These are phyloP conservation scores for Diadema setosum DNA, from an alignment of 35 echinoderm and acorn worm genomes.

Conservation along the genomic window DNA sequence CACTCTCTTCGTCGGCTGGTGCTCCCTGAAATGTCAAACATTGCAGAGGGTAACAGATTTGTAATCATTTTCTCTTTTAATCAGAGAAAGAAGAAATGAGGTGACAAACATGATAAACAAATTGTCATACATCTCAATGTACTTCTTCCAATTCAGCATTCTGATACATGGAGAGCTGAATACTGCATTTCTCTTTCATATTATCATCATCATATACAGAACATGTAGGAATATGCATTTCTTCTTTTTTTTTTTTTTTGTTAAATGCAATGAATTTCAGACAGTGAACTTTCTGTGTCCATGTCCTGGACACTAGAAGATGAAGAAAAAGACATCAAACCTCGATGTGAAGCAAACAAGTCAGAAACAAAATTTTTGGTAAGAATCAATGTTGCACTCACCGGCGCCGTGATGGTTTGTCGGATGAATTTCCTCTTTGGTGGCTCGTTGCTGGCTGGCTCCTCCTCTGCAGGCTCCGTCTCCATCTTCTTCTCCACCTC, in stretches of 20 bases:
- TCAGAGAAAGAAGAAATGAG: no score
- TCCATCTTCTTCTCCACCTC: background rate
- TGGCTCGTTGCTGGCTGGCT: background rate
- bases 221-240: background rate
- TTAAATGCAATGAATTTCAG: background rate
- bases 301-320: background rate
- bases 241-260: background rate
- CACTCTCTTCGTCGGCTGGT: background rate
- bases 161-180: no score
- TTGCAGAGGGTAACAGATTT: no score
- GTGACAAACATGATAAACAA: no score
- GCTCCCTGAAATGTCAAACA: no score
- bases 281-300: background rate
- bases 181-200: no score
- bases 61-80: no score
- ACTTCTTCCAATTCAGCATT: no score
- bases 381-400: background rate
- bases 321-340: background rate
- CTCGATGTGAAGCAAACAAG: background rate
- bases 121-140: no score
- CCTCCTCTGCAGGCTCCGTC: constrained; percentile 1
- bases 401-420: background rate
- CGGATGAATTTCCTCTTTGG: background rate
- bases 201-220: background rate
- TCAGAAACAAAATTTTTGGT: background rate